Percentiles rank a stretch among this genome's conserved stretches.
Evolutionary conservation across 2,888 invertebrate species (phyloP).

Genomic region (Hydraecia micacea): DNA sequence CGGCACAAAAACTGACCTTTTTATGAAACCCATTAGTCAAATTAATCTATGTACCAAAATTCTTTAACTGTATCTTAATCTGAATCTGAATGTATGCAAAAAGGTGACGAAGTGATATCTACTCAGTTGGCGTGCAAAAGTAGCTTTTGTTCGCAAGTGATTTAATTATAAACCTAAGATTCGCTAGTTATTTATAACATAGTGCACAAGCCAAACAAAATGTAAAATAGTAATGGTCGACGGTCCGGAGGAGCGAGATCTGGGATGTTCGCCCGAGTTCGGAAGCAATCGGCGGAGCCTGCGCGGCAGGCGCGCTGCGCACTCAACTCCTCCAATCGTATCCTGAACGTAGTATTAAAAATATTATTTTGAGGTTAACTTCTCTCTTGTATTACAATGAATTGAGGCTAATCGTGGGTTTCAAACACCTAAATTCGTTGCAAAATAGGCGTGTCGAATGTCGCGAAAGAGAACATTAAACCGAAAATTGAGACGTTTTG

Average conservation of each 20-base stretch:
- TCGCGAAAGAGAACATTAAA: constrained; percentile 87
- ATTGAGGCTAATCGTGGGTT: constrained; percentile 74
- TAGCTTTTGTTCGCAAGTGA: constrained; percentile 28
- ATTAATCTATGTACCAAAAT: not conserved
- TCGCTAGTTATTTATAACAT: constrained; percentile 31
- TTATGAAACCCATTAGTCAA: not conserved
- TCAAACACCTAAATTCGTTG: constrained; percentile 73
- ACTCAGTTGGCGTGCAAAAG: not conserved
- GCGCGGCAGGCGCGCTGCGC: constrained; percentile 76
- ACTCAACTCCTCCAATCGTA: constrained; percentile 84
- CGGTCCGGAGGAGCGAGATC: constrained; percentile 63
- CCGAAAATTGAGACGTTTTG: constrained; percentile 88
- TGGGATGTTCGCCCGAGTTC: constrained; percentile 73
- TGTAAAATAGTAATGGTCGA: constrained; percentile 65
- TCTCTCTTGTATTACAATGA: constrained; percentile 80
- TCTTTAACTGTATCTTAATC: not conserved
- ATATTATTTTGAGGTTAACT: constrained; percentile 89
- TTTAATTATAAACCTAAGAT: constrained; percentile 47
- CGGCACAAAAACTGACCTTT: not conserved
- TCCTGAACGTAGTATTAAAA: constrained; percentile 87
- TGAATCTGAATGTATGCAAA: not conserved
- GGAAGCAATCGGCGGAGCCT: constrained; percentile 80
- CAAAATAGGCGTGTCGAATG: constrained; percentile 85
- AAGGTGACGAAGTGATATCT: not conserved
- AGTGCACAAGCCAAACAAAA: constrained; percentile 62